Evolutionary conservation across 1,140 invertebrate species (phyloP).

Genomic region (Tachypleus tridentatus): DNA sequence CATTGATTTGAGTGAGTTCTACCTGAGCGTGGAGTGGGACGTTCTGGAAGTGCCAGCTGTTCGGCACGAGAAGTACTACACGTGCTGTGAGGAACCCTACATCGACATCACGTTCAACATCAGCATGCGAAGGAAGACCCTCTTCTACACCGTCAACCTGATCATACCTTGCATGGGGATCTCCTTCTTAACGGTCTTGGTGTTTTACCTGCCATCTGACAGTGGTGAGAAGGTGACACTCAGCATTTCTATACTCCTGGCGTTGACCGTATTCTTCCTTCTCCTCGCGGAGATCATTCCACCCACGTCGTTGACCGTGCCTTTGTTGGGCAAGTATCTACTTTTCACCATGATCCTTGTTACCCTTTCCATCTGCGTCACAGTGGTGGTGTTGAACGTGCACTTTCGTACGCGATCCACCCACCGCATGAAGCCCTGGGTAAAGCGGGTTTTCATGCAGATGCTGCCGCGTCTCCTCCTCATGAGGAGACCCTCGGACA

Average conservation of each 20-base stretch:
- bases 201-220: slow-evolving; percentile 96
- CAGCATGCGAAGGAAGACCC: slow-evolving; percentile 82
- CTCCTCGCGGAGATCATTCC: slow-evolving; percentile 93
- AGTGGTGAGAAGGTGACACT: slow-evolving; percentile 93
- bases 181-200: slow-evolving; percentile 93
- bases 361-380: slow-evolving; percentile 91
- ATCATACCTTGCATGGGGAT: slow-evolving; percentile 92
- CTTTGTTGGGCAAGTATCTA: slow-evolving; percentile 85
- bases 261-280: slow-evolving; percentile 95
- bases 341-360: slow-evolving; percentile 99
- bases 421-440: slow-evolving; percentile 84
- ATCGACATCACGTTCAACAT: slow-evolving; percentile 97
- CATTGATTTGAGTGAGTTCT: slow-evolving; percentile 83
- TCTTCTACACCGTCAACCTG: slow-evolving; percentile 93
- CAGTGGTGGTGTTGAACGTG: slow-evolving; percentile 93
- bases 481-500: slow-evolving; percentile 32
- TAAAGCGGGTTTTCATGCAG: slow-evolving; percentile 73
- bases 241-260: slow-evolving; percentile 95
- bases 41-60: slow-evolving; percentile 74
- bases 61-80: slow-evolving; percentile 77
- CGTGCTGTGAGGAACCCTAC: slow-evolving; percentile 67
- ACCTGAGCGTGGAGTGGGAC: slow-evolving; percentile 95
- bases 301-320: slow-evolving; percentile 92
- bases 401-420: slow-evolving; percentile 97
- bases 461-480: slow-evolving; percentile 56